Base-by-base conservation (phyloP, 1,140 invertebrate species). In the Drosophila seguyi region DNA sequence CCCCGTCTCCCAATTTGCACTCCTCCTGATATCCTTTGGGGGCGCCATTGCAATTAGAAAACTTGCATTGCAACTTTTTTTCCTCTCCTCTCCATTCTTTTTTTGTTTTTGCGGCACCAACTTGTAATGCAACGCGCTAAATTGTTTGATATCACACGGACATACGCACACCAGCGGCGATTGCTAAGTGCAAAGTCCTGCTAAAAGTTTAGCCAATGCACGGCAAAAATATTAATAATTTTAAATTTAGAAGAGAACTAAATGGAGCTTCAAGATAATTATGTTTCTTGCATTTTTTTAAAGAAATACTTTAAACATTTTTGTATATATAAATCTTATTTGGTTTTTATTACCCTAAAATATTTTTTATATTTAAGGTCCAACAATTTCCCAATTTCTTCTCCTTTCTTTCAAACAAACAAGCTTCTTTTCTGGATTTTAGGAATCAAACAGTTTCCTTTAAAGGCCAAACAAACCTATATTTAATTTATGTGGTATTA, bases 131-230 rank as follows among this genome's bases (percentile, higher is more conserved):
- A 87, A 56, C n/a, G 84, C 80, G 75, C 83, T 88, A 80, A 88
- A 88, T 88, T 87, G 83, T 87, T 83, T 88, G 75, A 71, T 86
- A 48, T 50, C 77, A 76, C 72, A 72, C 68, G 16, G 44, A 67
- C 45, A 34, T 52, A 36, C 66, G 36, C 34, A 69, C 60, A 68
- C 29, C 22, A 36, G 20, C 20, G 14, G 61, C 56, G 47, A 66
- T 52, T 83, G 63, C 59, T 88, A 87, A 87, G 83, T 87, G 83
- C 84, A 87, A 83, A 87, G 83, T 87, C 78, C 79, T 87, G 83
- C 84, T 85, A 50, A 44, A 61, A 72, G 57, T 74, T 61, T 59
- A 60, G 41, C 14, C 34, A 27, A 47, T 63, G 57, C 79, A 84
- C 82, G 20, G 27, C 34, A 14, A 53, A 55, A 75, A 75, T n/a